Evolutionary conservation across 2,888 invertebrate species (phyloP), one percentile per base, ranked within the genome.

Genomic region (Odontothrips loti): DNA sequence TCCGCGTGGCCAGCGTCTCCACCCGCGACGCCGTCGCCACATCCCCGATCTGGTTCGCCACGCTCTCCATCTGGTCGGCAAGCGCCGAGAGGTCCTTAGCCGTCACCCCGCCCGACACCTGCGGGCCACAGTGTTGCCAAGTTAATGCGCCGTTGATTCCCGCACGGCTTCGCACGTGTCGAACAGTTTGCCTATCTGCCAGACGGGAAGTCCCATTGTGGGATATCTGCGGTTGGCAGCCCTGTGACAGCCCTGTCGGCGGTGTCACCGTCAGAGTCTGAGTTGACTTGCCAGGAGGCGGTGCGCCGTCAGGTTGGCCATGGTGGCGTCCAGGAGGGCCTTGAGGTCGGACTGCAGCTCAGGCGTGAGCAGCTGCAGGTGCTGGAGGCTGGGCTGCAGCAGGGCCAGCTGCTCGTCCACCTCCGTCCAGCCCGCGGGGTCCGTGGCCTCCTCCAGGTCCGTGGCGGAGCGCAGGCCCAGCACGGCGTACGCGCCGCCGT

Each of bases 401-500:
- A 90, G 85, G 3, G 85, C 84, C 48, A 88, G 83, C 20, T 87
- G 85, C 2, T 84, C 84, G 3, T 86, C 84, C 8, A 88, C 83
- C 11, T 86, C 91, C 3, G 88, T 87, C 93, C 93, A 93, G 83
- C 90, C 90, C 85, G 91, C 90, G 85, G 91, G 90, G 68, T 93
- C 91, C 0, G 91, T 90, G 82, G 91, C 90, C 84, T 91, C 90
- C 84, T 93, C 92, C 79, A 94, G 89, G 86, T 94, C 92, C 83
- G 93, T 88, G 83, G 93, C 90, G 85, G 90, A 91, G 84, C 92
- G 91, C 84, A 95, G 87, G 86, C 92, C 91, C 86, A 94, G 93
- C 47, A 93, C 92, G 79, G 89, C 89, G 88, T 94, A 95, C n/a
- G 92, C 91, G 83, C 94, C 90, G 84, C 91, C 90, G 86, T 94